These are phyloP conservation scores for Lathronympha strigana DNA, from an alignment of 2,888 invertebrate species.

Conservation along the genomic window DNA sequence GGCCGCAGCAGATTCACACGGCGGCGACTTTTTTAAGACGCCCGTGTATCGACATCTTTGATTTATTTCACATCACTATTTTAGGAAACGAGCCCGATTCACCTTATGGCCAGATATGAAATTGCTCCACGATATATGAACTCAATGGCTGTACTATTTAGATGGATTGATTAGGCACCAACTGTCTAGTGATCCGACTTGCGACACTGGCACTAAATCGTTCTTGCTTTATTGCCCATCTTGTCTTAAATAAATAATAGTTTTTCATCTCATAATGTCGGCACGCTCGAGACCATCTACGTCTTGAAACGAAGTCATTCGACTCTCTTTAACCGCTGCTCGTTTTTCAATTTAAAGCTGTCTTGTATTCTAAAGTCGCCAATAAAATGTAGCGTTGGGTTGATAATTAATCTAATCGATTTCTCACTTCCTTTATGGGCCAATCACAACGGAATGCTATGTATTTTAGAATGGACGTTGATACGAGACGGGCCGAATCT, in stretches of 20 bases:
- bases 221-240: constrained; percentile 31
- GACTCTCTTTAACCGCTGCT: constrained; percentile 6
- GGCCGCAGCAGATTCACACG: constrained; percentile 78
- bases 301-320: constrained; percentile 7
- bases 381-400: constrained; percentile 27
- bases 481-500: constrained; percentile 56
- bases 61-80: constrained; percentile 82
- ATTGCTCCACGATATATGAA: constrained; percentile 69
- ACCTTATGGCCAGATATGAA: constrained; percentile 77
- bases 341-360: constrained; percentile 19
- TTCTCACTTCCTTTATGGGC: constrained; percentile 58
- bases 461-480: constrained; percentile 65
- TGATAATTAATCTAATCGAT: constrained; percentile 59
- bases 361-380: constrained; percentile 18
- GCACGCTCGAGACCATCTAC: constrained; percentile 25
- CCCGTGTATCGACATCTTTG: constrained; percentile 72
- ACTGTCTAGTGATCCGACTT: constrained; percentile 35
- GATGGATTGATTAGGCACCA: constrained; percentile 49
- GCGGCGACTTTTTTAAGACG: constrained; percentile 66
- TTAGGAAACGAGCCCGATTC: constrained; percentile 78
- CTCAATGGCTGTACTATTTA: constrained; percentile 59
- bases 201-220: constrained; percentile 27
- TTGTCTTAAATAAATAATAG: constrained; percentile 31
- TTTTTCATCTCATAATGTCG: constrained; percentile 30
- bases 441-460: constrained; percentile 65